A percentile compares a stretch with the other conserved stretches of the same genome.
These are phyloP conservation scores for Thecophora atra DNA, from an alignment of 2,888 invertebrate genomes.

Conservation along the genomic window DNA sequence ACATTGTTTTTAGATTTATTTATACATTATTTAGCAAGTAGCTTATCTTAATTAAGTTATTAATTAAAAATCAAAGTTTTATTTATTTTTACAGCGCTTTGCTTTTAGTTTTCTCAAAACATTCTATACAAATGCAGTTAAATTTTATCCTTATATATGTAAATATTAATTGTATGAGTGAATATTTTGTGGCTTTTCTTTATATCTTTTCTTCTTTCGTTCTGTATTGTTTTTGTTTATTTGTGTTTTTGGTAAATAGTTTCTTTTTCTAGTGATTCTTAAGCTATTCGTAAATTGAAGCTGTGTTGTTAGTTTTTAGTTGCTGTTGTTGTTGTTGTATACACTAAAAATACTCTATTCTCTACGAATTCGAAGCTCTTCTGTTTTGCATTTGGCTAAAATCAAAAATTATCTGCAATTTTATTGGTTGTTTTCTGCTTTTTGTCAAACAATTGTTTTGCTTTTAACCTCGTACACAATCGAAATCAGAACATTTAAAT, in stretches of 20 bases:
- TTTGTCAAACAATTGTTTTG: slow-evolving; percentile 1
- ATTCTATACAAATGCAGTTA: not conserved
- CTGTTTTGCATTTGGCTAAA: slow-evolving; percentile 19
- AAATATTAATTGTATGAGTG: not conserved
- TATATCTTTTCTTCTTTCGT: not conserved
- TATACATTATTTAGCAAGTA: slow-evolving; percentile 1
- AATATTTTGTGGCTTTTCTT: not conserved
- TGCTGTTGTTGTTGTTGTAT: slow-evolving; percentile 25
- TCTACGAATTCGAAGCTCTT: slow-evolving; percentile 32
- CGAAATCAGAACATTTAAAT: not conserved
- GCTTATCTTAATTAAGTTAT: too few species aligned
- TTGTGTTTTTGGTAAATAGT: slow-evolving; percentile 32
- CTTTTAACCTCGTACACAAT: not conserved
- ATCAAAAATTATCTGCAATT: slow-evolving; percentile 3
- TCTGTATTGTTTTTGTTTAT: not conserved
- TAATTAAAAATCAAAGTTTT: too few species aligned
- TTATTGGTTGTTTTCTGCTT: not conserved
- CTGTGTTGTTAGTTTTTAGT: not conserved
- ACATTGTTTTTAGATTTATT: too few species aligned
- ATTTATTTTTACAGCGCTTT: not conserved
- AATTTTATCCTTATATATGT: not conserved
- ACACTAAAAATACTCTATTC: slow-evolving; percentile 28
- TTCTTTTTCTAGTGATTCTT: slow-evolving; percentile 5
- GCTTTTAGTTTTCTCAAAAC: not conserved
- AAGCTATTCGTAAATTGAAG: slow-evolving; percentile 26